Base-by-base conservation (phyloP, 2,113 vertebrate genomes). In the Cygnus atratus region DNA sequence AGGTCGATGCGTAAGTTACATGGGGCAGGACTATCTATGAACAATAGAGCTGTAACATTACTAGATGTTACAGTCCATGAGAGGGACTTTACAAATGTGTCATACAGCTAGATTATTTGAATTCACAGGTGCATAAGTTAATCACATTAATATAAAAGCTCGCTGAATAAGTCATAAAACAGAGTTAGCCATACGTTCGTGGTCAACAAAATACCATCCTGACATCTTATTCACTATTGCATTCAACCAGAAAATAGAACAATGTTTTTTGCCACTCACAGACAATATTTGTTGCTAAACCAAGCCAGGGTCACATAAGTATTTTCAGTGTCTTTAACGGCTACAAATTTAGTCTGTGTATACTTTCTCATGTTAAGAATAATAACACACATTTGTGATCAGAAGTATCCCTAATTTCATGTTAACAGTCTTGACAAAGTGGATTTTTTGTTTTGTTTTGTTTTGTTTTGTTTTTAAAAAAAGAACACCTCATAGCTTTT, bases 91-190 rank as follows among this genome's bases (percentile, higher is more conserved):
- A 31, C 10, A 54, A 73, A 54, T 5, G 19, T 48, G 29, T 1
- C 3, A 29, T 43, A 61, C 18, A n/a, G 61, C 63, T 50, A 29
- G 4, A 2, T 44, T 62, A 72, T 90, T 37, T 0, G 0, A 61
- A 70, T 77, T 62, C 59, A 86, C 29, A 6, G 17, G 16, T 54
- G 6, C 8, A 2, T 48, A 73, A 70, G 2, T 39, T 65, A 61
- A 72, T 55, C 44, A 52, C 39, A 26, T 41, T 43, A 35, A 4
- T 2, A 3, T 10, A 44, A 57, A 58, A 63, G 9, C 4, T 79
- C 21, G 43, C 3, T 35, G 25, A 52, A 57, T 68, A 28, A 52
- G 11, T 79, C 35, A 62, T 10, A 61, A 11, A 15, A 4, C 31
- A 70, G 18, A 80, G 31, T 31, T 44, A 80, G 6, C 18, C 35